Conservation (phyloP, 2,888 invertebrate species). For the Hemaris fuciformis region DNA sequence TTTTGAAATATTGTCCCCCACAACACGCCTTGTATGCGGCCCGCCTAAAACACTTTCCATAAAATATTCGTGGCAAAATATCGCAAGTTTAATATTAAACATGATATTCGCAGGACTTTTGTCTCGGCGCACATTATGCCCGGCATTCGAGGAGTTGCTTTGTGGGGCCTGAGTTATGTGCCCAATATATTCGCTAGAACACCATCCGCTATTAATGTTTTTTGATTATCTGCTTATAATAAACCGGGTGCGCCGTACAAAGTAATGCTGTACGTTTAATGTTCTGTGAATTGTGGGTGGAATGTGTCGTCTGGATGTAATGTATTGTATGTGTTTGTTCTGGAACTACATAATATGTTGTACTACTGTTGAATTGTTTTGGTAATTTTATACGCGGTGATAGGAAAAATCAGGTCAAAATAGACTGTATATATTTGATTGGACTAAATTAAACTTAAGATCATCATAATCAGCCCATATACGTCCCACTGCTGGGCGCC, state of each 20-base stretch:
- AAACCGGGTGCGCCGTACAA: background rate
- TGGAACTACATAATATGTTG: no score
- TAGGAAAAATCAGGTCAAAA: no score
- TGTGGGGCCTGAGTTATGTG: background rate
- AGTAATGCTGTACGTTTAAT: background rate
- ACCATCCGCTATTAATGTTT: background rate
- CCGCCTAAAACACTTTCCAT: constrained; percentile 16
- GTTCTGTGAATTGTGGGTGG: background rate
- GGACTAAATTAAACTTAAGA: no score
- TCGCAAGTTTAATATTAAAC: constrained; percentile 39
- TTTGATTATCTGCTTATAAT: background rate
- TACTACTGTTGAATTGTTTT: no score
- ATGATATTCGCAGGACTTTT: constrained; percentile 23
- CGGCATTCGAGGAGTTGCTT: background rate
- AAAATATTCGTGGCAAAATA: constrained; percentile 31
- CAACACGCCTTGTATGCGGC: background rate
- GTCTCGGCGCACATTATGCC: constrained; percentile 23
- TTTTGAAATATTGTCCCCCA: background rate
- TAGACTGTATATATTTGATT: no score
- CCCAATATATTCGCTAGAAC: background rate
- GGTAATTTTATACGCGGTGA: no score
- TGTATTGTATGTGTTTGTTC: background rate
- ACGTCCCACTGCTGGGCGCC: no score
- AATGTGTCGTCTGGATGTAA: no score
- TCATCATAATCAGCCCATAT: no score